Evolutionary conservation across 2,888 invertebrate genomes (phyloP).

Genomic region (Folsomia candida): DNA sequence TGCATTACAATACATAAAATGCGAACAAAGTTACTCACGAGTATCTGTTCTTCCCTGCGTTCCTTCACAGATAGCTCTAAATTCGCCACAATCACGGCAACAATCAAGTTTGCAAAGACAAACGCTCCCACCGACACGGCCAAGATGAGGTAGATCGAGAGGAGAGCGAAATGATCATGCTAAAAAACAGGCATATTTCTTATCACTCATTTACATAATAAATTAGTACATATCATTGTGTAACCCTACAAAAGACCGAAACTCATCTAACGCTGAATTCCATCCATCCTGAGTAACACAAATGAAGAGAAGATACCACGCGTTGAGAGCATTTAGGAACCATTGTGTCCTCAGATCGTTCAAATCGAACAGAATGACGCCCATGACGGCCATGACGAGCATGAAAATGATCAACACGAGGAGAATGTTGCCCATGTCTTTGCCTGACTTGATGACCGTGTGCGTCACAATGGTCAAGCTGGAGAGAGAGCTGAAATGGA

Average conservation of each 20-base stretch:
- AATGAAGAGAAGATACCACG: slow-evolving; percentile 52
- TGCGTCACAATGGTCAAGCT: slow-evolving; percentile 48
- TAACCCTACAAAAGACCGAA: slow-evolving; percentile 40
- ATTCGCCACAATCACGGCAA: slow-evolving; percentile 48
- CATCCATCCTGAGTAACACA: slow-evolving; percentile 52
- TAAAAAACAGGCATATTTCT: not conserved
- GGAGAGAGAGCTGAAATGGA: slow-evolving; percentile 30
- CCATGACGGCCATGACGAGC: slow-evolving; percentile 48
- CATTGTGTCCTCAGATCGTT: slow-evolving; percentile 20
- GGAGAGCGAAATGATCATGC: slow-evolving; percentile 19
- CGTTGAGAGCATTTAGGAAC: slow-evolving; percentile 46
- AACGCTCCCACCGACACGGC: slow-evolving; percentile 47
- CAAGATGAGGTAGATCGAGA: slow-evolving; percentile 42
- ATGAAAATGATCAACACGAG: slow-evolving; percentile 51
- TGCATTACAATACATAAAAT: too few relatives aligned
- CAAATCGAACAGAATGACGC: slow-evolving; percentile 45
- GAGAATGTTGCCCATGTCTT: slow-evolving; percentile 52
- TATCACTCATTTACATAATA: slow-evolving; percentile 18
- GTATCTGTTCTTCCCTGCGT: slow-evolving; percentile 37
- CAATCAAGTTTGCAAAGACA: slow-evolving; percentile 49
- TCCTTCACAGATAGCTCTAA: slow-evolving; percentile 46
- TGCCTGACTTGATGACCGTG: slow-evolving; percentile 49
- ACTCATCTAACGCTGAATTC: slow-evolving; percentile 12
- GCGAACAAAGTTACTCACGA: too few relatives aligned
- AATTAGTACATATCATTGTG: slow-evolving; percentile 35